Conservation (phyloP, 2,888 invertebrate genomes). For the Euzetes globulus region DNA sequence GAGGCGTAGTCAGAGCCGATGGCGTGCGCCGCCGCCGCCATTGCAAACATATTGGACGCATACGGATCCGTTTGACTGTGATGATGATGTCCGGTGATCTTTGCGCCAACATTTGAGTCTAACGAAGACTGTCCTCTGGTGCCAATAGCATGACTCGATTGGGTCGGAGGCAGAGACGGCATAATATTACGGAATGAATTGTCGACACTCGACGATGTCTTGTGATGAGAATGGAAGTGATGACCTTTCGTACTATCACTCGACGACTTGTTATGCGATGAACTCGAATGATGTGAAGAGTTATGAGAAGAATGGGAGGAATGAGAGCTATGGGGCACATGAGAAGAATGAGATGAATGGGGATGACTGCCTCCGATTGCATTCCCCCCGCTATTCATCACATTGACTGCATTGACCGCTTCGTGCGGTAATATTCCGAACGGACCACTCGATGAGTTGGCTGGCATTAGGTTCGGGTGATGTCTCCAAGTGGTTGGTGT, state of each 20-base stretch:
- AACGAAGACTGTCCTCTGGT: slow-evolving; percentile 6
- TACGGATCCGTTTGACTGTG: slow-evolving; percentile 22
- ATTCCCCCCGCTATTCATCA: neutral
- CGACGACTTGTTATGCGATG: slow-evolving; percentile 23
- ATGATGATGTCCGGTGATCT: slow-evolving; percentile 3
- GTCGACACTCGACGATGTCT: slow-evolving; percentile 18
- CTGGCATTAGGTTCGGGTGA: slow-evolving; percentile 27
- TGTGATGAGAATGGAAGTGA: neutral
- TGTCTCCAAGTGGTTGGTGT: slow-evolving; percentile 15
- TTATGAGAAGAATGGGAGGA: slow-evolving; percentile 25
- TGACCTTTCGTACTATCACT: slow-evolving; percentile 3
- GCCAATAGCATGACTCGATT: slow-evolving; percentile 14
- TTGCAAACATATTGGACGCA: neutral
- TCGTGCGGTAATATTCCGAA: slow-evolving; percentile 41
- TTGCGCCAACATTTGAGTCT: neutral
- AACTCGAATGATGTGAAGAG: slow-evolving; percentile 22
- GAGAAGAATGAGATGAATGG: neutral
- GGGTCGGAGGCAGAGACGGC: slow-evolving; percentile 25
- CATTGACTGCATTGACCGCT: slow-evolving; percentile 36
- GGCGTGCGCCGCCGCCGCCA: slow-evolving; percentile 15
- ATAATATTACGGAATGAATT: slow-evolving; percentile 21
- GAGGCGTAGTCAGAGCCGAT: slow-evolving; percentile 4
- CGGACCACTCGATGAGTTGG: slow-evolving; percentile 33
- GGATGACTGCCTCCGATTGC: neutral
- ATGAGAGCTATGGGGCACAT: neutral